Evolutionary conservation across 2,113 vertebrate genomes (phyloP).

Genomic region (Sclerurus mexicanus): DNA sequence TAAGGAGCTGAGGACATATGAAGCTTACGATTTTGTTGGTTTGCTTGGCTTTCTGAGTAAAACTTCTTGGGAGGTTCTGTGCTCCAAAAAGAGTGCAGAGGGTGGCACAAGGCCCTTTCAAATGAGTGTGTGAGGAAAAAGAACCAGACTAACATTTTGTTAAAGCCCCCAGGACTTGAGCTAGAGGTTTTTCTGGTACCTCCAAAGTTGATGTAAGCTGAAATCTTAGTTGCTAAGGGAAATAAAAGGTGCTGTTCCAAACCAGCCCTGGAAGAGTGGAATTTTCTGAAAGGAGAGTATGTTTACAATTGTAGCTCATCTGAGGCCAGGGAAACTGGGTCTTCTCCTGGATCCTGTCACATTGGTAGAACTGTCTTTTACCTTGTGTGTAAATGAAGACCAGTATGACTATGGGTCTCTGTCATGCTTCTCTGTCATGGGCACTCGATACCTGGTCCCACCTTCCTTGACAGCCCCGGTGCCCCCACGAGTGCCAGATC

Average conservation of each 20-base stretch:
- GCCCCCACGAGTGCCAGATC: rapidly evolving
- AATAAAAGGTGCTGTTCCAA: background rate
- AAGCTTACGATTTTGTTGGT: background rate
- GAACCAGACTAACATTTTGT: background rate
- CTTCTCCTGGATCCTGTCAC: background rate
- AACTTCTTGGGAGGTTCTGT: background rate
- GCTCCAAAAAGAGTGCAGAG: background rate
- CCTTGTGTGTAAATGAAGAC: background rate
- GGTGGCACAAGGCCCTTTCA: background rate
- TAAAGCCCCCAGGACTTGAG: background rate
- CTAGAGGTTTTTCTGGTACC: background rate
- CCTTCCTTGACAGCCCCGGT: rapidly evolving
- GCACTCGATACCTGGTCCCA: background rate
- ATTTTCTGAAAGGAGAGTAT: background rate
- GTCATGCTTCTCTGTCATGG: background rate
- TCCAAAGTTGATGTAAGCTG: background rate
- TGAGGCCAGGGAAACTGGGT: background rate
- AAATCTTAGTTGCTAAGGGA: background rate
- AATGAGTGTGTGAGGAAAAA: background rate
- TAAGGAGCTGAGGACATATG: background rate
- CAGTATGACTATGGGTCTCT: background rate
- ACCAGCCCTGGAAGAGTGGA: background rate
- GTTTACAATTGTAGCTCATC: background rate
- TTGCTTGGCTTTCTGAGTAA: background rate
- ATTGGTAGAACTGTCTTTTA: background rate